Evolutionary conservation across 2,113 vertebrate species (phyloP).

Genomic region (Ascaphus truei): DNA sequence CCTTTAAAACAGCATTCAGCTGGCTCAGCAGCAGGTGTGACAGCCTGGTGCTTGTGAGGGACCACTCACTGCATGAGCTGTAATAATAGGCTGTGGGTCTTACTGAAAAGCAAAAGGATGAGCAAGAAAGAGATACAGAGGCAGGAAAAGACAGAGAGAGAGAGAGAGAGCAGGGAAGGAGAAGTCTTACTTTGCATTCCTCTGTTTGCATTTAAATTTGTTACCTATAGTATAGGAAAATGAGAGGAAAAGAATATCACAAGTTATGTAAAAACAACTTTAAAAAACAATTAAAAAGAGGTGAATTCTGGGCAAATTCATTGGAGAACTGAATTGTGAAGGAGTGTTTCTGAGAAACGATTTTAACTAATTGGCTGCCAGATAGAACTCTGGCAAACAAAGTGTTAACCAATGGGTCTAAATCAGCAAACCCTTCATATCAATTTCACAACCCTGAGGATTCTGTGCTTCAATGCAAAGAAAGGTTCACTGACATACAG

Average conservation of each 20-base stretch:
- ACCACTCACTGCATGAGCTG: background rate
- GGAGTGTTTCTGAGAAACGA: no score
- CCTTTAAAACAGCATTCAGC: background rate
- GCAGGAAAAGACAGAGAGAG: background rate
- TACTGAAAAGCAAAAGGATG: no score
- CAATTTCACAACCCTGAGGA: no score
- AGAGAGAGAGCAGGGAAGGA: background rate
- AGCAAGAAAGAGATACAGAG: background rate
- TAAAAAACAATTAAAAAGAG: background rate
- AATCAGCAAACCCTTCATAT: no score
- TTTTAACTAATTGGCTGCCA: no score
- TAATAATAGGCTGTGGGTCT: no score
- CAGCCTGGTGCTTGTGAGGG: background rate
- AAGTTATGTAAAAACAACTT: background rate
- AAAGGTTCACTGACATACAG: no score
- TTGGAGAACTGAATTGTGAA: no score
- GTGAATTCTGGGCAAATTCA: no score
- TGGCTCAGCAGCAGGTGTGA: background rate
- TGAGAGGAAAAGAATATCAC: background rate
- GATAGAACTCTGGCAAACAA: no score
- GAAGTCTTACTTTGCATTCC: conserved; percentile 23
- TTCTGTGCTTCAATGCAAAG: no score
- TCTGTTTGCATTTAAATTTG: conserved; percentile 31
- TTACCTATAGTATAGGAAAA: conserved; percentile 8
- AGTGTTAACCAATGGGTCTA: no score